Percentiles rank a stretch among this genome's conserved stretches.
These are phyloP conservation scores for Bimastos eiseni DNA, from an alignment of 2,888 invertebrate species.

Conservation along the genomic window DNA sequence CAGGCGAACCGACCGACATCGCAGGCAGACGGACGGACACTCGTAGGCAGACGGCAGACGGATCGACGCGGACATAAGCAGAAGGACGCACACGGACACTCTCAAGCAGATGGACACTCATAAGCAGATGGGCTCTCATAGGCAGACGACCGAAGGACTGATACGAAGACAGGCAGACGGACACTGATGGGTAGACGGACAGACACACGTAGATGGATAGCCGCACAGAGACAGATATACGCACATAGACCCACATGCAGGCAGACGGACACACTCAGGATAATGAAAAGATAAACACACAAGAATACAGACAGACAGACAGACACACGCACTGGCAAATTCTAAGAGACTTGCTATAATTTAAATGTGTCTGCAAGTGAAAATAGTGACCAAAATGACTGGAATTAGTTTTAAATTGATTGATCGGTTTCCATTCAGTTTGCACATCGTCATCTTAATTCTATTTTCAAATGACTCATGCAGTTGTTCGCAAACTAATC, in stretches of 20 bases:
- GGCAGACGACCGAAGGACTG: not conserved
- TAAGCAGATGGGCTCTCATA: conserved; percentile 1
- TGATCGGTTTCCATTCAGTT: too few species aligned
- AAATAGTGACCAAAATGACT: too few species aligned
- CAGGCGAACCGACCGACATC: conserved; percentile 22
- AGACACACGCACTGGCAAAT: too few species aligned
- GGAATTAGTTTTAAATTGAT: too few species aligned
- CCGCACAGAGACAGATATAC: not conserved
- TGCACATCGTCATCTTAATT: too few species aligned
- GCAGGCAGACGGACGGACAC: conserved; percentile 24
- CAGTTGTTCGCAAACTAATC: too few species aligned
- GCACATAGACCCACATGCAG: conserved; percentile 4
- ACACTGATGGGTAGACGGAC: too few species aligned
- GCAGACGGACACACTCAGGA: conserved; percentile 24
- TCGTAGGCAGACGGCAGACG: not conserved
- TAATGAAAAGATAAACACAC: too few species aligned
- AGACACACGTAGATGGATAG: conserved; percentile 15
- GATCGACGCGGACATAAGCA: conserved; percentile 16
- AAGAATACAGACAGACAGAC: too few species aligned
- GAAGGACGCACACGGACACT: not conserved
- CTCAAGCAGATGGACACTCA: conserved; percentile 28
- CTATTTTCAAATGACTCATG: too few species aligned
- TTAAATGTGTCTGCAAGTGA: too few species aligned
- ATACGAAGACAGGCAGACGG: conserved; percentile 22
- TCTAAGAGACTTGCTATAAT: too few species aligned